A percentile compares a stretch with the other conserved stretches of the same genome.
These are phyloP conservation scores for Takifugu flavidus DNA, from an alignment of 2,113 vertebrate genomes.

Conservation along the genomic window DNA sequence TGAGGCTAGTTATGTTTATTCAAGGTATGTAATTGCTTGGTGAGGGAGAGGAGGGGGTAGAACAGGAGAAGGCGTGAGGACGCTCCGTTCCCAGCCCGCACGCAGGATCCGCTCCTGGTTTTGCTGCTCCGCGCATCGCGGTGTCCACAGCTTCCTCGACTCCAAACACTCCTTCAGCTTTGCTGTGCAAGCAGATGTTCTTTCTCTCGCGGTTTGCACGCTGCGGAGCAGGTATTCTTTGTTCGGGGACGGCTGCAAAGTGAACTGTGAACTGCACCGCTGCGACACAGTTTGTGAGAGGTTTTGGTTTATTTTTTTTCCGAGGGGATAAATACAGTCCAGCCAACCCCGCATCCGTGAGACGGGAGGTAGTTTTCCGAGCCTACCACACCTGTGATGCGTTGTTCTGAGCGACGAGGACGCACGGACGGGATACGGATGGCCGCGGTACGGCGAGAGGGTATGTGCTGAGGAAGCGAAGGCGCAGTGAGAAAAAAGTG, in stretches of 20 bases:
- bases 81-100: constrained; percentile 58
- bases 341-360: constrained; percentile 17
- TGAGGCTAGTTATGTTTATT: constrained; percentile 45
- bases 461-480: constrained; percentile 67
- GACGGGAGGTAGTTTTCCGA: constrained; percentile 51
- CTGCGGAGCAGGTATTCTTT: constrained; percentile 52
- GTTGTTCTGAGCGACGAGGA: constrained; percentile 75
- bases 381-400: constrained; percentile 77
- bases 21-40: constrained; percentile 45
- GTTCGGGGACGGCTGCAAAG: constrained; percentile 45
- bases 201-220: constrained; percentile 44
- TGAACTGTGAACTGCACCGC: constrained; percentile 30
- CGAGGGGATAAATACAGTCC: constrained; percentile 15
- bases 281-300: too few relatives aligned
- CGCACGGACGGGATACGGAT: constrained; percentile 66
- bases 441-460: constrained; percentile 57
- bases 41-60: not conserved
- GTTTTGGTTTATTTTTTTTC: too few relatives aligned
- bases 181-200: constrained; percentile 77
- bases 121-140: constrained; percentile 54
- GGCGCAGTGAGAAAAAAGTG: constrained; percentile 40
- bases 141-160: constrained; percentile 46
- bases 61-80: constrained; percentile 30
- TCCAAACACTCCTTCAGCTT: constrained; percentile 66
- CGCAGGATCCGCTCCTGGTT: constrained; percentile 70